Percentiles rank a stretch among this genome's conserved stretches.
Evolutionary conservation across 1,140 invertebrate species (phyloP).

Genomic region (Steinernema feltiae): DNA sequence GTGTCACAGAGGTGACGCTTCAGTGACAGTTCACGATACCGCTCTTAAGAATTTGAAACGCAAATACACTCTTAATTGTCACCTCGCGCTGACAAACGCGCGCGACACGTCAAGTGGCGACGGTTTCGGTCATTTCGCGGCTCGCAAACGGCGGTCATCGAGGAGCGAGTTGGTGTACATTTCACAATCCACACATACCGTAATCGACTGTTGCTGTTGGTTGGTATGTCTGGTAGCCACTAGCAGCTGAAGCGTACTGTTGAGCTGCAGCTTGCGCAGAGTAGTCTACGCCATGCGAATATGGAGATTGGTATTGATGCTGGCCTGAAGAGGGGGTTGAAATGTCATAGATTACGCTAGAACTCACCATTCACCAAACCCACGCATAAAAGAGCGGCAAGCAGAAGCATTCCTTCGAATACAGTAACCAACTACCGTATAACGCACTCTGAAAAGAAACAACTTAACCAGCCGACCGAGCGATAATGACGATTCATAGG

Average conservation of each 20-base stretch:
- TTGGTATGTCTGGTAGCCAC: background rate
- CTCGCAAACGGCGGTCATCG: constrained; percentile 1
- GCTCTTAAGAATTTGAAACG: constrained; percentile 12
- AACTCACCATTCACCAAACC: background rate
- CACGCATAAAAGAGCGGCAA: background rate
- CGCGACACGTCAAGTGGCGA: constrained; percentile 7
- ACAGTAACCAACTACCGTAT: too few species aligned
- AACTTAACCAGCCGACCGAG: too few species aligned
- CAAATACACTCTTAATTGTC: background rate
- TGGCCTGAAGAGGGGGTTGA: background rate
- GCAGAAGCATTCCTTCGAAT: background rate
- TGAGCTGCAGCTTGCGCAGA: background rate
- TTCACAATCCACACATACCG: background rate
- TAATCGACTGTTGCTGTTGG: background rate
- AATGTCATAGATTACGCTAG: background rate
- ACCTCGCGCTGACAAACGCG: background rate
- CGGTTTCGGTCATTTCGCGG: too few species aligned
- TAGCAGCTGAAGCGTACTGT: background rate
- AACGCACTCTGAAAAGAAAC: too few species aligned
- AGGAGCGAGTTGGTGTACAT: background rate
- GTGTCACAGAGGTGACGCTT: background rate
- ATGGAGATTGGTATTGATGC: background rate
- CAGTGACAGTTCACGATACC: constrained; percentile 9
- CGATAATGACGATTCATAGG: background rate
- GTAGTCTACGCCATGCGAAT: background rate